Conservation (phyloP, 2,113 vertebrate species). For the Hypanus sabinus region DNA sequence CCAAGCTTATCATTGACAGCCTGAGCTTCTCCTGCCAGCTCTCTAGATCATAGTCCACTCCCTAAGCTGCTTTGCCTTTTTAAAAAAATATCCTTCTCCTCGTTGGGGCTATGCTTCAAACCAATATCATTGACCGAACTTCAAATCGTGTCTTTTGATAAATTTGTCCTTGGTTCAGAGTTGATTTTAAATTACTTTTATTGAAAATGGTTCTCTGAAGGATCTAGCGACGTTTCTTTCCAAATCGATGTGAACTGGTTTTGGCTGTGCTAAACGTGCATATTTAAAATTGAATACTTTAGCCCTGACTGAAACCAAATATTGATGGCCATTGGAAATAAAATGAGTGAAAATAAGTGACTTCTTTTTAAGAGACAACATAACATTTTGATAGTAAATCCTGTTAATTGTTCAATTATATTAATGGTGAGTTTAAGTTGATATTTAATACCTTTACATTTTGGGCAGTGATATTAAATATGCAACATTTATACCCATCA, state of each 20-base stretch:
- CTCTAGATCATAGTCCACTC: neutral
- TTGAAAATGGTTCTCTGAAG: neutral
- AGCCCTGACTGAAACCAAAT: neutral
- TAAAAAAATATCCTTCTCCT: neutral
- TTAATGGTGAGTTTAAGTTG: neutral
- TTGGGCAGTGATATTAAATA: neutral
- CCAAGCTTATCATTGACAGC: neutral
- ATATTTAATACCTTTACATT: neutral
- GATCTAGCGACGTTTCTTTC: neutral
- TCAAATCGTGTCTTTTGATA: neutral
- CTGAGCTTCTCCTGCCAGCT: neutral
- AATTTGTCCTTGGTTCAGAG: neutral
- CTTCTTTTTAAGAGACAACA: neutral
- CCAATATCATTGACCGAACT: neutral
- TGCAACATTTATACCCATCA: constrained; percentile 40
- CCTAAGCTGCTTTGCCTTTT: neutral
- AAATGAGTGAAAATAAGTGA: neutral
- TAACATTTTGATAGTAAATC: neutral
- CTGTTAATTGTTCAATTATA: neutral
- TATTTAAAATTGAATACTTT: neutral
- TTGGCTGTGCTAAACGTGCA: neutral
- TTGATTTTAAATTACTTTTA: neutral
- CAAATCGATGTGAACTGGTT: neutral
- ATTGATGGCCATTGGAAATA: neutral
- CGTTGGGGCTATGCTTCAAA: neutral